phyloP scores from a whole-genome alignment of 1,140 invertebrate genomes.

The Pygmarrhopalites habei region DNA sequence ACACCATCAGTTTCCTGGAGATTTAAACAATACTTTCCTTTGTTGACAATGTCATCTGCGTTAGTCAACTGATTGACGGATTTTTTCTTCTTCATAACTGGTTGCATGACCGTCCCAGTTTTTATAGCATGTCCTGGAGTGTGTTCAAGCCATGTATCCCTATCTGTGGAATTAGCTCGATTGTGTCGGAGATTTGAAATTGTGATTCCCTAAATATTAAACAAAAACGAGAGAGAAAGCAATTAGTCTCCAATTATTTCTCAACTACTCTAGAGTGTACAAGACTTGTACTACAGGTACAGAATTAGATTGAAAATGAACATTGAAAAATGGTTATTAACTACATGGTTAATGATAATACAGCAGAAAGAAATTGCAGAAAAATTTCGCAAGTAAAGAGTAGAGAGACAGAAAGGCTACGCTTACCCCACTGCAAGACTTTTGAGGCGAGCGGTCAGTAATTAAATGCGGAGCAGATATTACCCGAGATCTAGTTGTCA shows the following conservation, averaged over 20 bases:
- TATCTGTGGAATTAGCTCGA: slow-evolving; percentile 65
- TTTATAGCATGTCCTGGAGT: slow-evolving; percentile 60
- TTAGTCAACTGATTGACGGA: slow-evolving; percentile 70
- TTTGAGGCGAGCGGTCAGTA: slow-evolving; percentile 27
- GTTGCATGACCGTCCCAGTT: slow-evolving; percentile 80
- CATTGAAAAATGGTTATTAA: no score
- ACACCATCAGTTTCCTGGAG: slow-evolving; percentile 83
- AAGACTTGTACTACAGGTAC: no score
- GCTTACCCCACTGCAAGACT: slow-evolving; percentile 2
- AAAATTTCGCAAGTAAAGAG: no score
- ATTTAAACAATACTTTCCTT: slow-evolving; percentile 82
- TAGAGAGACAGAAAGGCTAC: no score
- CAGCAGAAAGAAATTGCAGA: no score
- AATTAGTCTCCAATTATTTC: no score
- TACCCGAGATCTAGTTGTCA: slow-evolving; percentile 48
- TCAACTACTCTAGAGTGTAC: no score
- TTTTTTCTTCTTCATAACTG: slow-evolving; percentile 69
- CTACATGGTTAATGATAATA: no score
- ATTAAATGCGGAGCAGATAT: slow-evolving; percentile 26
- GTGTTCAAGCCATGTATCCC: slow-evolving; percentile 83
- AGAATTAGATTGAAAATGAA: neutral
- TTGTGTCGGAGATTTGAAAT: slow-evolving; percentile 66
- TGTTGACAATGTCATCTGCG: slow-evolving; percentile 62
- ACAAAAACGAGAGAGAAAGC: neutral
- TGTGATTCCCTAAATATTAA: slow-evolving; percentile 38